A percentile compares a stretch with the other conserved stretches of the same genome.
Conservation (phyloP, 2,888 invertebrate genomes). For the Heliothis peltigera region DNA sequence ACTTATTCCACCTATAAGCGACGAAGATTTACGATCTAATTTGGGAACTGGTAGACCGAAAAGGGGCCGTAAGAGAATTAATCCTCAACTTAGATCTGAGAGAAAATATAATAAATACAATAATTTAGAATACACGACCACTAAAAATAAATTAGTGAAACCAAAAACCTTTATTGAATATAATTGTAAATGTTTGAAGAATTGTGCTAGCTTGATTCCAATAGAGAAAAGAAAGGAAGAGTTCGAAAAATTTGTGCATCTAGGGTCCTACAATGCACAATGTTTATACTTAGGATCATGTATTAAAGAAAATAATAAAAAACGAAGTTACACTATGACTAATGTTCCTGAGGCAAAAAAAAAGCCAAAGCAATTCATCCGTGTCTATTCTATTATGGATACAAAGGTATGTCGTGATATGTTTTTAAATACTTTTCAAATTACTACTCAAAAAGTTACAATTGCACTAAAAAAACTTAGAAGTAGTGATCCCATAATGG, state of each 20-base stretch:
- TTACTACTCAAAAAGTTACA: constrained; percentile 43
- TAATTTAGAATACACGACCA: constrained; percentile 33
- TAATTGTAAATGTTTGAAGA: constrained; percentile 39
- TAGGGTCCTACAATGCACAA: constrained; percentile 46
- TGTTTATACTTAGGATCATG: constrained; percentile 36
- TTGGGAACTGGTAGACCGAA: constrained; percentile 29
- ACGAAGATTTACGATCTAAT: constrained; percentile 26
- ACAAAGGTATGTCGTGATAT: constrained; percentile 42
- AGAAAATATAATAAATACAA: constrained; percentile 35
- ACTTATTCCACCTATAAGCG: constrained; percentile 21
- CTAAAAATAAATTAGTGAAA: constrained; percentile 36
- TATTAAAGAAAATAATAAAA: constrained; percentile 45
- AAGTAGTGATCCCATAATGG: constrained; percentile 25
- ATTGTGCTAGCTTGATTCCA: constrained; percentile 44
- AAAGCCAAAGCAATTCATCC: constrained; percentile 36
- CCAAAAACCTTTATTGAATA: constrained; percentile 43
- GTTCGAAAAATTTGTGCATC: constrained; percentile 46
- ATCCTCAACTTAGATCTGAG: constrained; percentile 26
- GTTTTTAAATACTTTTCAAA: constrained; percentile 43
- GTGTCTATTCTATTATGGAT: constrained; percentile 31
- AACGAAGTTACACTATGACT: constrained; percentile 40
- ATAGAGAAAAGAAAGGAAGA: constrained; percentile 45
- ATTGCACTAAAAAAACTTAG: constrained; percentile 31
- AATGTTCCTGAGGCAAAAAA: constrained; percentile 31
- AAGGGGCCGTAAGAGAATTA: constrained; percentile 30